These are phyloP conservation scores for Agrotis exclamationis DNA, from an alignment of 2,888 invertebrate species.

Conservation along the genomic window DNA sequence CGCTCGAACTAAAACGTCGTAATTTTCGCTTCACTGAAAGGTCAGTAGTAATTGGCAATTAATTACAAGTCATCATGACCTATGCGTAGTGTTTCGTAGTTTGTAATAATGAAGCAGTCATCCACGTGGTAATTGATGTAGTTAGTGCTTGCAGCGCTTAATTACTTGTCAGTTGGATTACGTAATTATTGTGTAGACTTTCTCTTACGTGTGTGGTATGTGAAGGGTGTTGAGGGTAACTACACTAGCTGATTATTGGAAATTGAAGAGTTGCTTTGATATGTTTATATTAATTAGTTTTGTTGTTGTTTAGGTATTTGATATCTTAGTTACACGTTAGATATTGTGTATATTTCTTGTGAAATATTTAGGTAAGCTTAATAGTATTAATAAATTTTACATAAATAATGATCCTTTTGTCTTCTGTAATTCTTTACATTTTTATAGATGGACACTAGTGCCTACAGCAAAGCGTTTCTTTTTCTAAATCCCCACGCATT, in stretches of 20 bases:
- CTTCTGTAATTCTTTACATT: background rate
- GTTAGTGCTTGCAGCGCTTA: slow-evolving; percentile 66
- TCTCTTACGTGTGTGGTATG: slow-evolving; percentile 24
- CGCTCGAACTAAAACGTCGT: slow-evolving; percentile 41
- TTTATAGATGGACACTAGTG: background rate
- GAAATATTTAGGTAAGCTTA: too few relatives aligned
- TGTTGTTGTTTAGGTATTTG: slow-evolving; percentile 7
- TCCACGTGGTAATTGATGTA: slow-evolving; percentile 70
- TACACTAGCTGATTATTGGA: slow-evolving; percentile 15
- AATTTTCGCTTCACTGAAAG: slow-evolving; percentile 68
- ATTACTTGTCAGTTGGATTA: slow-evolving; percentile 64
- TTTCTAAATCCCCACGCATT: background rate
- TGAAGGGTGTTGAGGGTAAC: slow-evolving; percentile 1
- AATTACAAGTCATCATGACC: slow-evolving; percentile 74
- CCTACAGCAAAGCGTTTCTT: background rate
- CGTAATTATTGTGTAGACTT: slow-evolving; percentile 60
- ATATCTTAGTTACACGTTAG: background rate
- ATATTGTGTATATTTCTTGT: background rate
- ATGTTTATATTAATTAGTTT: slow-evolving; percentile 11
- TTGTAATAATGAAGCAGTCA: slow-evolving; percentile 76
- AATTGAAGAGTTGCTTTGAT: slow-evolving; percentile 17
- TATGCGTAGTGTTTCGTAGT: slow-evolving; percentile 65
- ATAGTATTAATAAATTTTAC: background rate
- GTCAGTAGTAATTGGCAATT: slow-evolving; percentile 78
- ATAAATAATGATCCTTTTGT: background rate